These are phyloP conservation scores for Todiramphus chloris DNA, from an alignment of 2,113 vertebrate species.

Conservation along the genomic window DNA sequence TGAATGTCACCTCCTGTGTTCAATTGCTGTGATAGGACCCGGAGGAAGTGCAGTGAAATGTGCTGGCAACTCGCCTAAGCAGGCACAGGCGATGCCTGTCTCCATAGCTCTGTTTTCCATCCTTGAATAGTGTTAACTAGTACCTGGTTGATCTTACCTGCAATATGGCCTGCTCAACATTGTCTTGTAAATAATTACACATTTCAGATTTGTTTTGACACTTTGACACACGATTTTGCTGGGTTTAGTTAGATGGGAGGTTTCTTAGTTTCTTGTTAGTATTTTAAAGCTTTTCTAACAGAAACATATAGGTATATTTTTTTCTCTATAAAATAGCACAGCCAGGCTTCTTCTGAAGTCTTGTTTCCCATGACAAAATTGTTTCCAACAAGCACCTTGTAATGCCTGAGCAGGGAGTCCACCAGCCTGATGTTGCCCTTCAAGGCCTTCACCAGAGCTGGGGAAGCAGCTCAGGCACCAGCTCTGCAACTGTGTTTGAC, in stretches of 20 bases:
- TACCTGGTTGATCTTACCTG: neutral
- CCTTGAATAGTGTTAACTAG: neutral
- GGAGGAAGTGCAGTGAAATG: fast-evolving
- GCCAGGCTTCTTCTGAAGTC: neutral
- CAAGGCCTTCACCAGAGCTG: neutral
- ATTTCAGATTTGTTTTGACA: neutral
- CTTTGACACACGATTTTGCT: neutral
- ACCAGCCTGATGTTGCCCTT: neutral
- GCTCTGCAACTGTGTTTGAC: neutral
- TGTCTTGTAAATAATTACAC: neutral
- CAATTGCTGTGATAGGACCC: neutral
- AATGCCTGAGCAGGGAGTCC: fast-evolving
- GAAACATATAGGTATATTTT: neutral
- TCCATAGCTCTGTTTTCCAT: neutral
- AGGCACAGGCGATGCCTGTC: too few relatives aligned
- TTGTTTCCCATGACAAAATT: neutral
- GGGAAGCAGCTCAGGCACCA: neutral
- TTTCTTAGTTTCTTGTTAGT: neutral
- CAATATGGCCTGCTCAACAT: neutral
- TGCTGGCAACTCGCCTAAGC: neutral
- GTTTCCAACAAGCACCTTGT: neutral
- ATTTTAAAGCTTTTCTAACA: neutral
- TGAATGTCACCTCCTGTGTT: neutral
- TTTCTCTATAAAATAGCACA: neutral
- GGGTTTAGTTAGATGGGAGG: neutral